These are phyloP conservation scores for Microtus ochrogaster DNA, from an alignment of 2,113 vertebrate genomes.

Conservation along the genomic window DNA sequence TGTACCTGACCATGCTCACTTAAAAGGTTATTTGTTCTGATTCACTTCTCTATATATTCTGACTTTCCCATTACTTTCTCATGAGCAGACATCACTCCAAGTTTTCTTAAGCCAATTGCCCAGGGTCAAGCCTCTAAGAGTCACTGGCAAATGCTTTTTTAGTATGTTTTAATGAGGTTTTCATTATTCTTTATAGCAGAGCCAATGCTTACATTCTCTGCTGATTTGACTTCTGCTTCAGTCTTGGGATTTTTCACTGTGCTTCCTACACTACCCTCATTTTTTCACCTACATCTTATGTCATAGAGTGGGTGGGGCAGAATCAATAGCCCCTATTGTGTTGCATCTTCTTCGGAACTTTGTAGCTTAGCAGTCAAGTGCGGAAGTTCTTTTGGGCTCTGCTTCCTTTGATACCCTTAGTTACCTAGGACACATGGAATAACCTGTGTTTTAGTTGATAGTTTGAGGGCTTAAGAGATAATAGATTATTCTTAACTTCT, in stretches of 20 bases:
- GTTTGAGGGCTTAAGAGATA: constrained; percentile 52
- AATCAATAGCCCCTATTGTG: not conserved
- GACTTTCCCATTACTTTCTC: constrained; percentile 67
- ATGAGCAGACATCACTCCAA: constrained; percentile 52
- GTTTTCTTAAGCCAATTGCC: constrained; percentile 49
- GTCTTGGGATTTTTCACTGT: not conserved
- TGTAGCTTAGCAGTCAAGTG: constrained; percentile 25
- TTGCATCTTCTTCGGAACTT: not conserved
- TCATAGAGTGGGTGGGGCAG: not conserved
- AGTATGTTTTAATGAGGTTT: constrained; percentile 22
- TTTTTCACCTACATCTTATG: not conserved
- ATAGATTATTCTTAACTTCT: not conserved
- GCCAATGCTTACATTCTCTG: not conserved
- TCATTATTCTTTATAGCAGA: constrained; percentile 3
- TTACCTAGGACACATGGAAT: constrained; percentile 21
- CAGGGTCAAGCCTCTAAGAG: not conserved
- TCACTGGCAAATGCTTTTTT: not conserved
- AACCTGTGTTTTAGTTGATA: constrained; percentile 38
- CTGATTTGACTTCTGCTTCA: not conserved
- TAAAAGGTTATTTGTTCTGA: constrained; percentile 71
- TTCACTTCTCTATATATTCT: constrained; percentile 58
- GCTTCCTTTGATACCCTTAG: constrained; percentile 32
- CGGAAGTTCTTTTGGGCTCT: constrained; percentile 32
- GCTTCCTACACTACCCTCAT: not conserved
- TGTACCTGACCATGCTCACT: constrained; percentile 65